A percentile compares a stretch with the other conserved stretches of the same genome.
phyloP scores from a whole-genome alignment of 2,113 vertebrate genomes.

The Nanger granti region DNA sequence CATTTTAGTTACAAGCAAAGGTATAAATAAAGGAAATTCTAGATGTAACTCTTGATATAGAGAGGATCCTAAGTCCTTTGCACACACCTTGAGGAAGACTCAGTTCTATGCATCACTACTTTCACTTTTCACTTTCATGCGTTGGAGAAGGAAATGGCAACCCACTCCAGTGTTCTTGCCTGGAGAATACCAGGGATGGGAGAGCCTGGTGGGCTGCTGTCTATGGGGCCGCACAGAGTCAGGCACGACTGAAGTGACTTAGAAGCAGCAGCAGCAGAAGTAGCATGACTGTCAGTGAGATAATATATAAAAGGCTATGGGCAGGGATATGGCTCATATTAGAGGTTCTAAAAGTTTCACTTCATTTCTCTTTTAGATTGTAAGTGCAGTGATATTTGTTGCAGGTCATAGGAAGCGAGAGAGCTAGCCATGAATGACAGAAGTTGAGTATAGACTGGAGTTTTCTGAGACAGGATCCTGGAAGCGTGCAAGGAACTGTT shows the following conservation, averaged over 20 bases:
- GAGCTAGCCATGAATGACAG: background rate
- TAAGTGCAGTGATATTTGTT: background rate
- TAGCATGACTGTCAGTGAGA: background rate
- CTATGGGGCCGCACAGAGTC: no score
- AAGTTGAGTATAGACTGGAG: background rate
- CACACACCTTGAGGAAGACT: background rate
- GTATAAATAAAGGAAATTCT: background rate
- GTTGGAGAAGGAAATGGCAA: no score
- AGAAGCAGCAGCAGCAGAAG: background rate
- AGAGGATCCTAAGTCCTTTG: background rate
- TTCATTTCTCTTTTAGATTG: background rate
- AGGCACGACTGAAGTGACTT: fast-evolving
- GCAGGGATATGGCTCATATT: background rate
- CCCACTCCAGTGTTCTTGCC: no score
- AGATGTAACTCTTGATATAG: background rate
- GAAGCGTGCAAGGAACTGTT: background rate
- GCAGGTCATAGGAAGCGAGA: background rate
- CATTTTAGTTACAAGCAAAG: background rate
- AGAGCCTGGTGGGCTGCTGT: no score
- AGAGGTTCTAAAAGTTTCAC: background rate
- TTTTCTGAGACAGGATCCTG: background rate
- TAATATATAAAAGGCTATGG: background rate
- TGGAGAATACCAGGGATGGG: no score
- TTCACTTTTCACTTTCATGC: no score
- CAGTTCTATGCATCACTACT: background rate